These are phyloP conservation scores for Terebella lapidaria DNA, from an alignment of 2,888 invertebrate species.

Conservation along the genomic window DNA sequence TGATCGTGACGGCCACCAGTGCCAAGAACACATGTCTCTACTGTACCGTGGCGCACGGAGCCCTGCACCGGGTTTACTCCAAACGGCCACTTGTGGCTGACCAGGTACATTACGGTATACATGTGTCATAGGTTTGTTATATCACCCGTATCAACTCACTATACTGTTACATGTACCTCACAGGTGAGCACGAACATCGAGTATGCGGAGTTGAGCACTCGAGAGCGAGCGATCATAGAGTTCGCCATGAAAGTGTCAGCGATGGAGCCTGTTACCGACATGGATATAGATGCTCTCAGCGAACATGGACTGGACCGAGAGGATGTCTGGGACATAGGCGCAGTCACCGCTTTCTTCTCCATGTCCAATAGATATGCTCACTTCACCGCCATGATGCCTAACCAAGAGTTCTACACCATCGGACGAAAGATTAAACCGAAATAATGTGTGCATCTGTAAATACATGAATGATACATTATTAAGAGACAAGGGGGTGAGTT, in stretches of 20 bases:
- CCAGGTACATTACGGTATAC: too few species aligned
- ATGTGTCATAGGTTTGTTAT: too few species aligned
- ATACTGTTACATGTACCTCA: not conserved
- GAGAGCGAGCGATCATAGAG: slow-evolving; percentile 37
- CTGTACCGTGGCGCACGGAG: slow-evolving; percentile 40
- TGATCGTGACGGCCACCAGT: slow-evolving; percentile 43
- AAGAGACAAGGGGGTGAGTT: too few species aligned
- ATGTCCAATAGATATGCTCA: slow-evolving; percentile 43
- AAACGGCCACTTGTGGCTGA: slow-evolving; percentile 36
- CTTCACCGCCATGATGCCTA: slow-evolving; percentile 35
- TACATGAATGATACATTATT: too few species aligned
- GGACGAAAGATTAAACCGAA: slow-evolving; percentile 22
- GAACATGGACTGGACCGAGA: slow-evolving; percentile 33
- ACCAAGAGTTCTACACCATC: slow-evolving; percentile 40
- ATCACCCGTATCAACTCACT: not conserved
- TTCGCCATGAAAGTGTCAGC: slow-evolving; percentile 36
- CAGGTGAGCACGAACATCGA: slow-evolving; percentile 39
- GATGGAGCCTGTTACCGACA: slow-evolving; percentile 29
- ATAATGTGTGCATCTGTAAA: too few species aligned
- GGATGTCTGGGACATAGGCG: slow-evolving; percentile 44
- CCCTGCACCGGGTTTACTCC: slow-evolving; percentile 35
- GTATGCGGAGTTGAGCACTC: slow-evolving; percentile 32
- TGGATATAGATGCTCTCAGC: slow-evolving; percentile 29
- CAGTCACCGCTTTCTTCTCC: slow-evolving; percentile 37
- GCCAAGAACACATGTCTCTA: slow-evolving; percentile 37